Evolutionary conservation across 23 tunicate species (phyloP).

Genomic region (Trididemnum clinides): DNA sequence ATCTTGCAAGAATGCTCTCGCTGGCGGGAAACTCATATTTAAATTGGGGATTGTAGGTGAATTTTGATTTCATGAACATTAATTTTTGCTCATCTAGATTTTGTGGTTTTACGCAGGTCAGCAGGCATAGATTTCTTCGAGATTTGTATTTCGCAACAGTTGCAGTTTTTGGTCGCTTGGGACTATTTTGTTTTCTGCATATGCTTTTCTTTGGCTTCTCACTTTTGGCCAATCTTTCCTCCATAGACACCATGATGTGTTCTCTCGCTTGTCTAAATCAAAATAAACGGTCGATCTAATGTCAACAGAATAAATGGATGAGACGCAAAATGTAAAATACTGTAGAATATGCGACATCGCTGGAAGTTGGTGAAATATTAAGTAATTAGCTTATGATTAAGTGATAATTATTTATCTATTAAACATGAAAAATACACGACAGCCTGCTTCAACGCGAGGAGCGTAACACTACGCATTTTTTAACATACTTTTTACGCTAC

Average conservation of each 20-base stretch:
- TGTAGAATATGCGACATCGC: too few species aligned
- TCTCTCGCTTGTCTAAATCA: constrained; percentile 3
- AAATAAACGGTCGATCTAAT: too few species aligned
- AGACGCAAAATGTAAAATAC: too few species aligned
- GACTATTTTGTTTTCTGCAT: neutral
- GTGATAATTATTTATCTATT: too few species aligned
- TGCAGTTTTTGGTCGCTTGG: constrained; percentile 34
- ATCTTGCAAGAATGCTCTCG: constrained; percentile 41
- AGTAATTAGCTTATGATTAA: too few species aligned
- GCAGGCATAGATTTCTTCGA: constrained; percentile 25
- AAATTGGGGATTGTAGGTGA: constrained; percentile 78
- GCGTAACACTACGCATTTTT: too few species aligned
- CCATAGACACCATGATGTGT: constrained; percentile 76
- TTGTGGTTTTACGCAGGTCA: constrained; percentile 71
- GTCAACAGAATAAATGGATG: too few species aligned
- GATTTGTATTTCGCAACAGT: neutral
- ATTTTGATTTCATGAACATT: constrained; percentile 61
- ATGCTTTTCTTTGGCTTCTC: constrained; percentile 30
- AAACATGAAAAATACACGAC: too few species aligned
- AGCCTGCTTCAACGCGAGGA: too few species aligned
- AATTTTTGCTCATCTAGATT: constrained; percentile 76
- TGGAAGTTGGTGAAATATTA: too few species aligned
- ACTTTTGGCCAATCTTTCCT: constrained; percentile 55
- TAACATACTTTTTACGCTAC: too few species aligned
- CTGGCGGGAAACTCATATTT: constrained; percentile 70